A percentile compares a stretch with the other conserved stretches of the same genome.
These are phyloP conservation scores for Chamaetylas fuelleborni DNA, from an alignment of 2,113 vertebrate species.

Conservation along the genomic window DNA sequence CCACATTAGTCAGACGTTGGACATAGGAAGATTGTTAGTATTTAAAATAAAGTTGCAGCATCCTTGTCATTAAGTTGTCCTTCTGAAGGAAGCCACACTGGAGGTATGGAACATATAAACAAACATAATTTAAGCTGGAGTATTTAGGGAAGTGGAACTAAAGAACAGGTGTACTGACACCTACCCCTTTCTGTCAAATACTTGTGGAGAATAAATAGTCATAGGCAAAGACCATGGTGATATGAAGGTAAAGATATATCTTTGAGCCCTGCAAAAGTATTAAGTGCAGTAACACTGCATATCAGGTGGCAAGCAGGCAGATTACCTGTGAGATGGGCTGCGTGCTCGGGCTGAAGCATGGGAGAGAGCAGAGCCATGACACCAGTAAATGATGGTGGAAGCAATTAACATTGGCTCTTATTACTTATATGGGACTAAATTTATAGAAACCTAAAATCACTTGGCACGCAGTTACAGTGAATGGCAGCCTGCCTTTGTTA, in stretches of 20 bases:
- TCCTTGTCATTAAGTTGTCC: neutral
- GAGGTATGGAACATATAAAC: constrained; percentile 7
- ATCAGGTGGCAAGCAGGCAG: neutral
- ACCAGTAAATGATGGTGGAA: neutral
- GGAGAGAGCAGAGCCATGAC: neutral
- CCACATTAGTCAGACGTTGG: neutral
- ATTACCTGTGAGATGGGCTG: neutral
- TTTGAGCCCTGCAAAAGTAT: neutral
- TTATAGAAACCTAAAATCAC: neutral
- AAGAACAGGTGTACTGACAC: accelerated
- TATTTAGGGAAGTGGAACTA: constrained; percentile 35
- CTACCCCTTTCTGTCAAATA: neutral
- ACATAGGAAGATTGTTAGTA: neutral
- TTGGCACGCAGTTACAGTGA: neutral
- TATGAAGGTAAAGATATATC: neutral
- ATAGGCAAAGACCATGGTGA: neutral
- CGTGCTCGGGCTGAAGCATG: neutral
- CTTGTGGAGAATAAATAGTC: neutral
- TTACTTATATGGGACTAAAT: neutral
- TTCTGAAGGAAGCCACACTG: neutral
- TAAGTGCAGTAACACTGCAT: neutral
- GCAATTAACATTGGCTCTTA: neutral
- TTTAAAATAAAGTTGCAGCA: neutral
- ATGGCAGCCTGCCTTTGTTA: neutral
- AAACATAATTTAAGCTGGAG: neutral